phyloP scores from a whole-genome alignment of 1,140 invertebrate genomes.

The Geopemphigus sp. region DNA sequence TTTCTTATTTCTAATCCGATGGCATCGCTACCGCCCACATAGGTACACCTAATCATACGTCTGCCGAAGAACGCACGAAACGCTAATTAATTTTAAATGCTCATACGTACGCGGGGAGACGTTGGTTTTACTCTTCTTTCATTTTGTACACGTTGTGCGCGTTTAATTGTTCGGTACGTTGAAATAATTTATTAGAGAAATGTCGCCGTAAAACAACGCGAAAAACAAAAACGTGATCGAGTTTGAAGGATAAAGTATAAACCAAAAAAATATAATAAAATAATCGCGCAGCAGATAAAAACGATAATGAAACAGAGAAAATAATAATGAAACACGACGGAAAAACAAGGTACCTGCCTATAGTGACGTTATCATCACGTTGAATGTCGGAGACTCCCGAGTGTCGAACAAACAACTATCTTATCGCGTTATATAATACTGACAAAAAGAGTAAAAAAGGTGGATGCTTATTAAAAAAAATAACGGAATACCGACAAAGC shows the following conservation, averaged over 20 bases:
- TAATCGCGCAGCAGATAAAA: too few relatives aligned
- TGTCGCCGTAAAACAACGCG: not conserved
- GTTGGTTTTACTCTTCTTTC: not conserved
- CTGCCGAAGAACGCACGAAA: not conserved
- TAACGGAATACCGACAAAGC: too few relatives aligned
- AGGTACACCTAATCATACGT: not conserved
- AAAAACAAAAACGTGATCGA: not conserved
- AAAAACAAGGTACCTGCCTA: too few relatives aligned
- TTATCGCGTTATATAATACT: too few relatives aligned
- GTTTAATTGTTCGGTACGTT: not conserved
- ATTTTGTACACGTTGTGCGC: not conserved
- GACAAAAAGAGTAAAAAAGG: too few relatives aligned
- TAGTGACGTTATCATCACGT: not conserved
- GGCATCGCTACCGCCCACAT: not conserved
- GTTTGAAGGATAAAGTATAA: not conserved
- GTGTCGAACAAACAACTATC: too few relatives aligned
- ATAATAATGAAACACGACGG: not conserved
- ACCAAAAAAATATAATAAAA: too few relatives aligned
- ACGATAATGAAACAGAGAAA: not conserved
- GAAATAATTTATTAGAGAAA: not conserved
- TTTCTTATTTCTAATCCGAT: not conserved
- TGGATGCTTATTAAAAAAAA: too few relatives aligned
- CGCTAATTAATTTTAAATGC: constrained; percentile 13
- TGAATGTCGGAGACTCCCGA: not conserved
- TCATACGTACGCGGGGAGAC: not conserved